These are phyloP conservation scores for Cryptophagus acutangulus DNA, from an alignment of 2,888 invertebrate species.

Conservation along the genomic window DNA sequence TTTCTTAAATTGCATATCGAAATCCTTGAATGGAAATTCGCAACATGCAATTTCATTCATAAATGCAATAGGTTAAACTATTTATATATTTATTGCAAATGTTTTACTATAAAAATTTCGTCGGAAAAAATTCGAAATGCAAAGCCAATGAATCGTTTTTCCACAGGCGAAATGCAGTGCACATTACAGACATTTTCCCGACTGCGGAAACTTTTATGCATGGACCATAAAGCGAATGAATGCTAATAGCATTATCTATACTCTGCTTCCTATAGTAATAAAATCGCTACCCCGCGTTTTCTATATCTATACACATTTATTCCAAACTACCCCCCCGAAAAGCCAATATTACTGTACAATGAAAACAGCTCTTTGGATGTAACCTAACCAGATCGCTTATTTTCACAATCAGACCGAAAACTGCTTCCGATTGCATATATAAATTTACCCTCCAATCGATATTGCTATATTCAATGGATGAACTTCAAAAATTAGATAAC, in stretches of 20 bases:
- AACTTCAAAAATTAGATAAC: too few species aligned
- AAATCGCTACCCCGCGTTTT: conserved; percentile 23
- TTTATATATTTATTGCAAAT: background rate
- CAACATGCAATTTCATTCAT: too few species aligned
- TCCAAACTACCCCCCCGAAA: conserved; percentile 1
- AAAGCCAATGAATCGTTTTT: conserved; percentile 34
- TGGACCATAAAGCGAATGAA: conserved; percentile 59
- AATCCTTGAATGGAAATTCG: conserved; percentile 2
- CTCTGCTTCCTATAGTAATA: conserved; percentile 45
- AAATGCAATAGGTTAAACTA: background rate
- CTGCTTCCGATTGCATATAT: too few species aligned
- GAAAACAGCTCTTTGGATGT: too few species aligned
- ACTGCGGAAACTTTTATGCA: conserved; percentile 52
- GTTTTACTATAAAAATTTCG: too few species aligned
- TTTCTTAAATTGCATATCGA: background rate
- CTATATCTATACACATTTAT: background rate
- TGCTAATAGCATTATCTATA: conserved; percentile 55
- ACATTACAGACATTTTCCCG: conserved; percentile 43
- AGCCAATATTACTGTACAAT: too few species aligned
- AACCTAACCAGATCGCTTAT: too few species aligned
- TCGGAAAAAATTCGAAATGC: too few species aligned
- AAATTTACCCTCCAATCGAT: too few species aligned
- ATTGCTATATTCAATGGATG: too few species aligned
- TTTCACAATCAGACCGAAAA: conserved; percentile 5
- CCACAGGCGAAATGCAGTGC: conserved; percentile 16